Base-by-base conservation (phyloP, 35 echinoderm and acorn worm species). In the Heliocidaris erythrogramma region DNA sequence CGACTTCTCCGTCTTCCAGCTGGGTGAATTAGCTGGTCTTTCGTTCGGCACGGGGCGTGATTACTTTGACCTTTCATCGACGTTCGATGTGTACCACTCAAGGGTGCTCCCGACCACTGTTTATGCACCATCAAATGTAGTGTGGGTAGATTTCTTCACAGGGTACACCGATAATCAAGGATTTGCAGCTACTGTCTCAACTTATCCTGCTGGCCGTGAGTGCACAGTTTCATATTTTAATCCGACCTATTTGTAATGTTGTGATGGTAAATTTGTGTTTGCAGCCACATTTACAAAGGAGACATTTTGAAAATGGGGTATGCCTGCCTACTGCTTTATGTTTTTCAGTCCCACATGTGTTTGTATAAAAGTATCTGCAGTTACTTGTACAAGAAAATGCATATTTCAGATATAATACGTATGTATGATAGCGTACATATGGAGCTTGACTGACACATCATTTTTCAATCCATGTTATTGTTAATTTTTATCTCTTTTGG, bases 171-270 rank as follows among this genome's bases (percentile, higher is more conserved):
- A 12, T 21, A 30, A 18, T 47, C 13, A 32, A 89, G 87, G 87
- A 48, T 89, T 89, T 30, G 17, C 4, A 9, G 87, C 87, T 2
- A 89, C 87, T 32, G 87, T 89, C 12, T 89, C 87, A 11, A 48
- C 87, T 14, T 89, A 89, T 21, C 12, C 87, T 32, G 87, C 87
- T 89, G 87, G 87, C 5, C 31, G 87, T 89, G 87, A 89, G 87
- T 78, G 27, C 35, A 42, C 35, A 42, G 0, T 89, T 24, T 42
- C 21, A 12, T 86, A 86, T 1, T 30, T 9, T 18, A 86, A 5
- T 86, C 85, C 85, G 12, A 30, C n/a, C 5, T 86, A 30, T 84
- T 84, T 84, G 14, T n/a, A n/a, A 11, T 86, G 85, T 86, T 13
- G 85, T 86, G 27, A 24, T 32, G 27, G 21, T 32, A 29, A 30